Percentiles rank a stretch among this genome's conserved stretches.
Evolutionary conservation across 2,888 invertebrate species (phyloP).

Genomic region (Pseudeuparius sepicola): DNA sequence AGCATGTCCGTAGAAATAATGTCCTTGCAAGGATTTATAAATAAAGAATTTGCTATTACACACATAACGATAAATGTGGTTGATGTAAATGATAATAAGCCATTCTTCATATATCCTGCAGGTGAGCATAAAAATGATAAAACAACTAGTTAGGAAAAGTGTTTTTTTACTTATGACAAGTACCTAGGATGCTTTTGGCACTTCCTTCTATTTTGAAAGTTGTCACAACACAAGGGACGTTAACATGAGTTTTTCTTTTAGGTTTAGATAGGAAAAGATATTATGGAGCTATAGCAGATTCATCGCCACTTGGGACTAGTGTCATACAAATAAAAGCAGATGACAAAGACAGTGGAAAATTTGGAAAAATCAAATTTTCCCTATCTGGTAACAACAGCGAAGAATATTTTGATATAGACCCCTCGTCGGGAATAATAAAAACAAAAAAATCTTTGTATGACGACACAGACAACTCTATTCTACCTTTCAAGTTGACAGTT

Average conservation of each 20-base stretch:
- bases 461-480: slow-evolving; percentile 47
- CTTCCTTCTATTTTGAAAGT: too few species aligned
- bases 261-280: slow-evolving; percentile 57
- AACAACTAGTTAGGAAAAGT: too few species aligned
- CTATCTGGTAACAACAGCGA: slow-evolving; percentile 38
- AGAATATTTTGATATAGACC: slow-evolving; percentile 63
- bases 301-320: slow-evolving; percentile 63
- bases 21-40: slow-evolving; percentile 71
- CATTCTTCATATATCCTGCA: slow-evolving; percentile 68
- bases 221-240: too few species aligned
- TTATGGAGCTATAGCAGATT: slow-evolving; percentile 67
- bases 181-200: too few species aligned
- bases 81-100: slow-evolving; percentile 85
- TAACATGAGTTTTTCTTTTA: too few species aligned
- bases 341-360: slow-evolving; percentile 77
- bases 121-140: too few species aligned
- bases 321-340: slow-evolving; percentile 76
- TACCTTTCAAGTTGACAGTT: slow-evolving; percentile 68
- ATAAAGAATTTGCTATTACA: slow-evolving; percentile 63
- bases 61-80: slow-evolving; percentile 70
- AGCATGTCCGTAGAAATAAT: slow-evolving; percentile 66
- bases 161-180: too few species aligned
- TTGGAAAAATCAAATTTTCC: slow-evolving; percentile 66
- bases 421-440: slow-evolving; percentile 64
- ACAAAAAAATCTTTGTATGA: slow-evolving; percentile 63